Conservation (phyloP, 1,140 invertebrate species). For the Pseudobourletiella spinata region DNA sequence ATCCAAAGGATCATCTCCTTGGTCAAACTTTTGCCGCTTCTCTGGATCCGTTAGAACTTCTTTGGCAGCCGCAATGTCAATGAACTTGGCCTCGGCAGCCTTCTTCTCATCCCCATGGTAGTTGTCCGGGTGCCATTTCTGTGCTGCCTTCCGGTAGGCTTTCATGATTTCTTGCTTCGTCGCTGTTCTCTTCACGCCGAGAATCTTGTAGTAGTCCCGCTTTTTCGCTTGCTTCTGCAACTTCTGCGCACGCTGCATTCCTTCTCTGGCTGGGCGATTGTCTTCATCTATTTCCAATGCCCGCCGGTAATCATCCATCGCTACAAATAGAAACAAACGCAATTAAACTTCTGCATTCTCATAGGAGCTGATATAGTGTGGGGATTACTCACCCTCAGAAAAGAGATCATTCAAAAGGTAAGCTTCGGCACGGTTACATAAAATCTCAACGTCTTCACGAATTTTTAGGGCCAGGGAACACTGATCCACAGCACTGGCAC, state of each 20-base stretch:
- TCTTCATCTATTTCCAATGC: slow-evolving; percentile 77
- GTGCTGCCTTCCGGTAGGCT: slow-evolving; percentile 93
- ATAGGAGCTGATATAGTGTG: no score
- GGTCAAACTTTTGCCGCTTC: slow-evolving; percentile 84
- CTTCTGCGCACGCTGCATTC: slow-evolving; percentile 79
- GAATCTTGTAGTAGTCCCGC: slow-evolving; percentile 97
- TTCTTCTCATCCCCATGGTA: slow-evolving; percentile 83
- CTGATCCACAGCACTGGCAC: slow-evolving; percentile 54
- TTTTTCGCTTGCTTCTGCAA: slow-evolving; percentile 86
- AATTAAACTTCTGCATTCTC: slow-evolving; percentile 4
- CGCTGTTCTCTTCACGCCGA: slow-evolving; percentile 74
- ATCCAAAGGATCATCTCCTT: slow-evolving; percentile 92
- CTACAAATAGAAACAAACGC: slow-evolving; percentile 45
- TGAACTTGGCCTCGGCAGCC: slow-evolving; percentile 93
- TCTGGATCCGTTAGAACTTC: slow-evolving; percentile 79
- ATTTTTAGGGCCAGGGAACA: slow-evolving; percentile 75
- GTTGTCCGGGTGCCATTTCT: slow-evolving; percentile 99
- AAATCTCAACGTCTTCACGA: slow-evolving; percentile 62
- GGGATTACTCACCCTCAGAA: slow-evolving; percentile 68
- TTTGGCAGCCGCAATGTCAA: slow-evolving; percentile 97
- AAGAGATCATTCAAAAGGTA: slow-evolving; percentile 82
- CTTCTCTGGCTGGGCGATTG: slow-evolving; percentile 75
- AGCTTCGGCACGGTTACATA: slow-evolving; percentile 88
- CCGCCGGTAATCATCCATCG: slow-evolving; percentile 74
- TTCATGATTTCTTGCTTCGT: slow-evolving; percentile 88